phyloP scores from a whole-genome alignment of 1,140 invertebrate genomes.

The Drosophila arawakana region DNA sequence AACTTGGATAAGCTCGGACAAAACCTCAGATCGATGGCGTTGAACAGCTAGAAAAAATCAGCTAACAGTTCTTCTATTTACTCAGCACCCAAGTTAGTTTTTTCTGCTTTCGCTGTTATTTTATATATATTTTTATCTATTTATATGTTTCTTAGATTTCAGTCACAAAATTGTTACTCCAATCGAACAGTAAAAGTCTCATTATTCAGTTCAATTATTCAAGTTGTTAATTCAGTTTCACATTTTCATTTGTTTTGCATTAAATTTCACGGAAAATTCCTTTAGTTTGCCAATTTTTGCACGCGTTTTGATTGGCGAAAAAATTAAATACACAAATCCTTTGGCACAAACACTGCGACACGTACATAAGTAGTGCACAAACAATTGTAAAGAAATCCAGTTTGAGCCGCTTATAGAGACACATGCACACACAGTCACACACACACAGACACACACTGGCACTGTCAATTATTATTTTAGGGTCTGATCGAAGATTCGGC shows the following conservation, averaged over 20 bases:
- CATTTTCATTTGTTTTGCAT: background rate
- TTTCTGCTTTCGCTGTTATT: background rate
- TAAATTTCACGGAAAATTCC: constrained; percentile 10
- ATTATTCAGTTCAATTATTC: background rate
- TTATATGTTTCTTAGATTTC: constrained; percentile 2
- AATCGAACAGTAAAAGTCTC: background rate
- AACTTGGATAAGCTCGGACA: constrained; percentile 41
- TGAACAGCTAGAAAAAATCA: constrained; percentile 23
- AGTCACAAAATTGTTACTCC: background rate
- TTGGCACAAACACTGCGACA: constrained; percentile 31
- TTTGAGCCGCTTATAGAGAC: constrained; percentile 28
- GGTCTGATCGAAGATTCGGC: constrained; percentile 39
- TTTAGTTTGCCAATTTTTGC: constrained; percentile 9
- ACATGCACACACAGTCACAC: constrained; percentile 23
- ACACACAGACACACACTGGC: constrained; percentile 39
- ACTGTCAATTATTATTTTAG: constrained; percentile 44
- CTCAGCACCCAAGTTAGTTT: background rate
- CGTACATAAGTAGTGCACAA: constrained; percentile 36
- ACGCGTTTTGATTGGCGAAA: constrained; percentile 37
- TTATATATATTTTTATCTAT: background rate
- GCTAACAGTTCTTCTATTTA: background rate
- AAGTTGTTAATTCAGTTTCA: background rate
- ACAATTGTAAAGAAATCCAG: constrained; percentile 55
- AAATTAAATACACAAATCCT: constrained; percentile 41
- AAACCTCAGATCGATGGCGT: constrained; percentile 35